Base-by-base conservation (phyloP, 2,113 vertebrate species). In the Pygoscelis antarcticus region DNA sequence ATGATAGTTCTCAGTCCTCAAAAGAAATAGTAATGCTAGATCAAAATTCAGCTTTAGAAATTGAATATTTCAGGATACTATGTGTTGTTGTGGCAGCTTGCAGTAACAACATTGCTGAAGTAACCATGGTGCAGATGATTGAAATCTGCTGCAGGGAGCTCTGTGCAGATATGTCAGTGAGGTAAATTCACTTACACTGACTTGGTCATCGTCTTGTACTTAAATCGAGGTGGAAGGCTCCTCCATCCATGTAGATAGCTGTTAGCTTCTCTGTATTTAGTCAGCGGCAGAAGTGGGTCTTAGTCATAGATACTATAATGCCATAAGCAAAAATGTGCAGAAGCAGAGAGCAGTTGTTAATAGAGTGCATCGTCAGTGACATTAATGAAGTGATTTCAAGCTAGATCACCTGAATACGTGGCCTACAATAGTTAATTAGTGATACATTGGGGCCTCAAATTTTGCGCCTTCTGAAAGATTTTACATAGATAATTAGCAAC, bases 61-160 rank as follows among this genome's bases (percentile, higher is more conserved):
- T 1, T 5, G 26, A 25, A 3, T 49, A 17, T 61, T 72, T 69
- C 17, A 16, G 44, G 21, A 9, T n/a, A 6, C 6, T 46, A 3
- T 13, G 6, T 40, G 20, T 11, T 75, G 23, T 27, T 58, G 20
- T 52, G 64, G 18, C 62, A 60, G 22, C 40, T 54, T 69, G 36
- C 36, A 42, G 10, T 44, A 55, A 6, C 0, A 7, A 18, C 52
- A 18, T 36, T 57, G 68, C 62, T 0, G 2, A 52, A 26, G 55
- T n/a, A 42, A n/a, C 55, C 57, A 36, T 38, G 40, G 38, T 44
- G 10, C 40, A 79, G 52, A 10, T 26, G 75, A 12, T 13, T 16
- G 32, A 75, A 86, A 66, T n/a, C 36, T 92, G 54, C 51, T 42
- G 3, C 19, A 26, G 17, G 42, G 25, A 57, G 29, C 46, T 92